phyloP scores from a whole-genome alignment of 1,140 invertebrate species.

The Prorops nasuta region DNA sequence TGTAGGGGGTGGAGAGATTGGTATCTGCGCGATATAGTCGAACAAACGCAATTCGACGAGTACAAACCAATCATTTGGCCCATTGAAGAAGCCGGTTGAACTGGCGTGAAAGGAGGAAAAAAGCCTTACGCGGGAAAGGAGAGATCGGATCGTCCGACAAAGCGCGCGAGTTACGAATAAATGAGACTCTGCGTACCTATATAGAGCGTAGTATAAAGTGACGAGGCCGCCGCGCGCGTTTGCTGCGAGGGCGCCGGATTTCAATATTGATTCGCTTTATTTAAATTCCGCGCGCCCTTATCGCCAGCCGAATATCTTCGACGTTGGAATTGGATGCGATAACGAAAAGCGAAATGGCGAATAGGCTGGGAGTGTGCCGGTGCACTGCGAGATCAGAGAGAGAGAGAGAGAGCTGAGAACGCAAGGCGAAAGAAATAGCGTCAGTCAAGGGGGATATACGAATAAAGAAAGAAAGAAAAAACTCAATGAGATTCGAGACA shows the following conservation, averaged over 20 bases:
- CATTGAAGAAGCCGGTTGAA: too few relatives aligned
- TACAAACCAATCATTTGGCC: constrained; percentile 27
- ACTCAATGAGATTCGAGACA: constrained; percentile 28
- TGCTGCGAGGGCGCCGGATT: constrained; percentile 31
- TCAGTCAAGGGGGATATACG: constrained; percentile 13
- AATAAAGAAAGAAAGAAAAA: constrained; percentile 29
- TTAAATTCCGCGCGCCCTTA: constrained; percentile 49
- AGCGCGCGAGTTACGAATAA: constrained; percentile 45
- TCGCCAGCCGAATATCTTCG: constrained; percentile 48
- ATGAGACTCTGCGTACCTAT: constrained; percentile 33
- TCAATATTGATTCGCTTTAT: constrained; percentile 57
- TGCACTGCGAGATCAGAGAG: not conserved
- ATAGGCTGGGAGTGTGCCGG: constrained; percentile 25
- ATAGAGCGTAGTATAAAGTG: constrained; percentile 21
- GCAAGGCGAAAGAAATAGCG: constrained; percentile 15
- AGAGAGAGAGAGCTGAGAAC: constrained; percentile 1
- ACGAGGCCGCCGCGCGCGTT: not conserved
- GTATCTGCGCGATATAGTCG: not conserved
- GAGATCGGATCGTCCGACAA: constrained; percentile 40
- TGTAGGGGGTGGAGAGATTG: too few relatives aligned
- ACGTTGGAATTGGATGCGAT: constrained; percentile 52
- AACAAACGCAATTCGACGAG: constrained; percentile 12
- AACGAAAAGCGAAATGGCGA: constrained; percentile 46
- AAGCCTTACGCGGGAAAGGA: constrained; percentile 6
- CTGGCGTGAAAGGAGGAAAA: constrained; percentile 16